Evolutionary conservation across 2,113 vertebrate species (phyloP), one percentile per base, ranked within the genome.

Genomic region (Asarcornis scutulata): DNA sequence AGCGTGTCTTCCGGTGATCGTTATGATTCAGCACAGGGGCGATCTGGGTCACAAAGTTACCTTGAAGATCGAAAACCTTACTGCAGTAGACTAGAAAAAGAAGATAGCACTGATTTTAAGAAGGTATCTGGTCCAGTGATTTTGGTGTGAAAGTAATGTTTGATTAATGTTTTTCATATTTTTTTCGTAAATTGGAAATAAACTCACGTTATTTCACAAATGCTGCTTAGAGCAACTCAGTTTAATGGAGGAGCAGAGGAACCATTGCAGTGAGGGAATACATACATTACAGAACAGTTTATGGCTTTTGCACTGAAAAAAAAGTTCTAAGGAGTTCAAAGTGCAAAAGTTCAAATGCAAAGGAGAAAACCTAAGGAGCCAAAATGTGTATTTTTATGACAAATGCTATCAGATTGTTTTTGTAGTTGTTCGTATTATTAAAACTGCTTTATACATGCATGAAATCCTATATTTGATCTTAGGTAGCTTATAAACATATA

Each of bases 101-200:
- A 99, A 66, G 99, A 99, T 94, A 92, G 98, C 97, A 98, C 98
- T 92, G 99, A 99, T 97, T 99, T 99, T 96, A 99, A 99, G 98
- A 99, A 99, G 99, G 99, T 99, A 97, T 86, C 83, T 89, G 63
- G 48, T 9, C n/a, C 71, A 74, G 8, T 79, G 81, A 78, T 32
- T 84, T 73, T 67, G 23, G 6, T 72, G 53, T 48, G 68, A 77
- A 85, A 89, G 55, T 62, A 60, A 68, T 90, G 83, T 5, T 81
- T 79, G 32, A 32, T 64, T 84, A 5, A 22, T 71, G 11, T 48
- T 94, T 68, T 66, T 46, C 64, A 12, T 74, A 16, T 9, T 23
- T 63, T 56, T 78, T 52, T 56, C 20, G 13, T 74, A 20, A 86
- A 13, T 32, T 71, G 56, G 29, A 60, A 77, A 4, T 73, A 29